These are phyloP conservation scores for Psylliodes chrysocephalus DNA, from an alignment of 2,888 invertebrate species.

Conservation along the genomic window DNA sequence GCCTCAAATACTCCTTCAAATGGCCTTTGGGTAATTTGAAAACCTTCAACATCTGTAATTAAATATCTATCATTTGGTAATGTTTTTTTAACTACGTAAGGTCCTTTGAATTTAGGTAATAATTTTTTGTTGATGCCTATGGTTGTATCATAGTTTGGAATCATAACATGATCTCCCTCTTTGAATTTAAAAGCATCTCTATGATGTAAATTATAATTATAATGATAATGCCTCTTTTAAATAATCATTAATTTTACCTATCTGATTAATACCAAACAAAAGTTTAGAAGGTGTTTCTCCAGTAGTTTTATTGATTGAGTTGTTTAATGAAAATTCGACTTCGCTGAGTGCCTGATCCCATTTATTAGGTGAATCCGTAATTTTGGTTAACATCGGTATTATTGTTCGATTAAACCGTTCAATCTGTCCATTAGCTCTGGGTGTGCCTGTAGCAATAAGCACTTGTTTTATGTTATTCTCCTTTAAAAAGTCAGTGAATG, in stretches of 20 bases:
- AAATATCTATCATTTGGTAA: not conserved
- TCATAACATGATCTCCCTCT: not conserved
- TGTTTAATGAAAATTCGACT: no score
- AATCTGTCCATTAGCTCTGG: not conserved
- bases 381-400: no score
- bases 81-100: not conserved
- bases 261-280: no score
- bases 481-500: not conserved
- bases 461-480: not conserved
- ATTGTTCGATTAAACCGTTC: no score
- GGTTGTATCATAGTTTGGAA: not conserved
- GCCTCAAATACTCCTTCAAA: no score
- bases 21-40: no score
- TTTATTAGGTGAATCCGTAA: no score
- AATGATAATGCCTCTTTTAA: no score
- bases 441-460: not conserved
- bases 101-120: not conserved
- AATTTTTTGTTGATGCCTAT: not conserved
- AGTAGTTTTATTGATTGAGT: not conserved
- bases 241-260: no score
- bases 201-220: not conserved
- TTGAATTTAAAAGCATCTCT: not conserved
- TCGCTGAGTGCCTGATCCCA: no score
- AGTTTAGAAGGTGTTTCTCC: slow-evolving; percentile 1
- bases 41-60: not conserved